Evolutionary conservation across 2,888 invertebrate species (phyloP).

Genomic region (Platycheirus albimanus): DNA sequence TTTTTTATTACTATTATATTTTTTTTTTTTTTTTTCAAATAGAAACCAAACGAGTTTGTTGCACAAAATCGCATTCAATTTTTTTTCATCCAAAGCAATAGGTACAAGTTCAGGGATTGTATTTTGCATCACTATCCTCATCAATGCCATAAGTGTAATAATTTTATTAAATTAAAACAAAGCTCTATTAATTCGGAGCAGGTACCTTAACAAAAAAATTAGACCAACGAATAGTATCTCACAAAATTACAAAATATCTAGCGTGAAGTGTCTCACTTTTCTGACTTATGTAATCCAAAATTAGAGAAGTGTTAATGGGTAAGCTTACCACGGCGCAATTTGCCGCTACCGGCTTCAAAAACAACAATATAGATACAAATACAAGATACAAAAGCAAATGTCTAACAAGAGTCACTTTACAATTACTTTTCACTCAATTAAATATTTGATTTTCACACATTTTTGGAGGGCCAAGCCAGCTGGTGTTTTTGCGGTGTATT

Average conservation of each 20-base stretch:
- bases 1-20: no score
- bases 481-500: background rate
- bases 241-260: background rate
- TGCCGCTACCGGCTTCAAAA: constrained; percentile 5
- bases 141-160: constrained; percentile 55
- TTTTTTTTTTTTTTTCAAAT: background rate
- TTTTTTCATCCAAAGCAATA: background rate
- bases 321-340: background rate
- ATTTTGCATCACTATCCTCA: constrained; percentile 19
- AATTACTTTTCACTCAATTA: constrained; percentile 50
- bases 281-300: constrained; percentile 11
- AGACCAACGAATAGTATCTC: background rate
- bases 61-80: constrained; percentile 46
- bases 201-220: background rate
- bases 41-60: constrained; percentile 10
- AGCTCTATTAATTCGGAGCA: no score
- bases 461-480: background rate
- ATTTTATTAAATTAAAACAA: no score
- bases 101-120: constrained; percentile 53
- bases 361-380: background rate
- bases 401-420: background rate
- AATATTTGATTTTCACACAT: constrained; percentile 51
- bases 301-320: constrained; percentile 16
- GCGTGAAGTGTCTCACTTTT: background rate
- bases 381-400: background rate